phyloP scores from a whole-genome alignment of 2,113 vertebrate species.

The Passer montanus region DNA sequence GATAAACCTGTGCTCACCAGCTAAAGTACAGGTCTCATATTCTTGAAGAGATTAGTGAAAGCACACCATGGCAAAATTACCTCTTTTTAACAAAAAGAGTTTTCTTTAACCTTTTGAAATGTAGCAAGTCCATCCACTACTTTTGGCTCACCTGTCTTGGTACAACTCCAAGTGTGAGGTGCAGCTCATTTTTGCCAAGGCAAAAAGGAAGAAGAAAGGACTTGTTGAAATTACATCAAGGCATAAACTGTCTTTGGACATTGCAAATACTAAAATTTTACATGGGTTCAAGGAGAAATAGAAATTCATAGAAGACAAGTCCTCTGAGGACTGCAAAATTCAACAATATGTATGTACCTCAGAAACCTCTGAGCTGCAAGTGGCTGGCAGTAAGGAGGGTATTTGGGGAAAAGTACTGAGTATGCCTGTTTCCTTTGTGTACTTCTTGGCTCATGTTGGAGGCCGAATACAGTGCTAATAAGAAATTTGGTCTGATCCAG shows the following conservation, averaged over 20 bases:
- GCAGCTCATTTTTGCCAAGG: background rate
- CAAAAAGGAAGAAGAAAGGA: background rate
- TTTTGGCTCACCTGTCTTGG: background rate
- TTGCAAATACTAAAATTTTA: background rate
- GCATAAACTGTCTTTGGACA: background rate
- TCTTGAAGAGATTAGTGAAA: background rate
- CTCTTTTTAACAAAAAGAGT: background rate
- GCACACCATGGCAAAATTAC: background rate
- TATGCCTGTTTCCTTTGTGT: background rate
- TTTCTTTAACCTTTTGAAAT: background rate
- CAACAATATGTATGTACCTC: background rate
- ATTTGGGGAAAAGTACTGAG: background rate
- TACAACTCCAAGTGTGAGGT: background rate
- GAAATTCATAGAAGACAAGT: background rate
- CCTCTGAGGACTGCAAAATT: background rate
- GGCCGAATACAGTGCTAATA: background rate
- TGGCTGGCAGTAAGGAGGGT: background rate
- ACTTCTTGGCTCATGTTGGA: background rate
- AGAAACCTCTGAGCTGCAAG: background rate
- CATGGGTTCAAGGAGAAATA: background rate
- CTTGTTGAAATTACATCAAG: background rate
- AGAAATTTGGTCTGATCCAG: background rate
- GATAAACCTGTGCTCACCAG: background rate
- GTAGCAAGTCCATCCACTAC: background rate
- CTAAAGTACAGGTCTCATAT: background rate